Evolutionary conservation across 2,113 vertebrate genomes (phyloP), one percentile per base, ranked within the genome.

Genomic region (Perognathus longimembris): DNA sequence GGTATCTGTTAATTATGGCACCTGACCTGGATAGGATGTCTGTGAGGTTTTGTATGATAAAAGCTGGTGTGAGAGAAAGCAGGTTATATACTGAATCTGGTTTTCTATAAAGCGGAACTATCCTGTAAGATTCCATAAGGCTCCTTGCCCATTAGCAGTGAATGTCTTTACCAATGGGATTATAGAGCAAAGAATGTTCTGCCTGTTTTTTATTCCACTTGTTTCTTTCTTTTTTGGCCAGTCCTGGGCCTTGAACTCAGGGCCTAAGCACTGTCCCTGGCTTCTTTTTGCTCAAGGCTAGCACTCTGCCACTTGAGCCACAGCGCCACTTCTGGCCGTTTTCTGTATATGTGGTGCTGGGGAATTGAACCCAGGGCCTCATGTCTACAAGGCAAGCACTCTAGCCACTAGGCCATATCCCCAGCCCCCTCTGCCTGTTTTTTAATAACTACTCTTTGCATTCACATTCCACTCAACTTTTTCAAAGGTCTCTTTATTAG

Each of bases 181-280:
- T 67, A n/a, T 0, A 80, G 73, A 71, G 69, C 14, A 73, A 66
- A 67, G 30, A 8, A 1, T 20, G 24, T 67, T 91, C 75, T 61
- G 59, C 36, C 92, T 94, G 50, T 59, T 85, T 90, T 78, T 93
- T 76, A 90, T 66, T 89, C 74, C 90, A 7, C n/a, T n/a, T n/a
- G n/a, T n/a, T n/a, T n/a, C n/a, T n/a, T n/a, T n/a, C n/a, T n/a
- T n/a, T n/a, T n/a, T n/a, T n/a, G n/a, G n/a, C n/a, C n/a, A n/a
- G n/a, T n/a, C n/a, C n/a, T n/a, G n/a, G n/a, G n/a, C n/a, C n/a
- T n/a, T n/a, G n/a, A n/a, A n/a, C n/a, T n/a, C n/a, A n/a, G n/a
- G n/a, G n/a, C n/a, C n/a, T n/a, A n/a, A n/a, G n/a, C n/a, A n/a
- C n/a, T n/a, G n/a, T n/a, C n/a, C n/a, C n/a, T n/a, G n/a, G n/a